These are phyloP conservation scores for Amblyornis subalaris DNA, from an alignment of 2,113 vertebrate genomes.

Conservation along the genomic window DNA sequence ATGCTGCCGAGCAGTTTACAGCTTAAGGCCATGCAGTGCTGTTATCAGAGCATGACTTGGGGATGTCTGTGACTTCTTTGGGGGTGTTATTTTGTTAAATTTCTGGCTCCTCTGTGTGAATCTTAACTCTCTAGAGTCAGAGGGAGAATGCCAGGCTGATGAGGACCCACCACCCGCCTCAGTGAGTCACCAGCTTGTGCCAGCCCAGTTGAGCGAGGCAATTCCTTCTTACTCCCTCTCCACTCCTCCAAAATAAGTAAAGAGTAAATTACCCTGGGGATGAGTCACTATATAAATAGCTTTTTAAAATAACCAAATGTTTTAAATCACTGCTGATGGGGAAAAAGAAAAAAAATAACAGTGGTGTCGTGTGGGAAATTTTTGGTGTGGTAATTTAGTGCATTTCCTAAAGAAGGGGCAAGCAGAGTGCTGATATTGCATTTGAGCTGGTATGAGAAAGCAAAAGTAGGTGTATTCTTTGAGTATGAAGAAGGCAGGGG, in stretches of 20 bases:
- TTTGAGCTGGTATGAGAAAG: background rate
- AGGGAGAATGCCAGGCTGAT: background rate
- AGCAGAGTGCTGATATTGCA: background rate
- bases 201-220: background rate
- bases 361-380: background rate
- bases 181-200: background rate
- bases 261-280: background rate
- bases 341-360: background rate
- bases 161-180: background rate
- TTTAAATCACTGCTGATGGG: background rate
- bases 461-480: background rate
- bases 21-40: background rate
- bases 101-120: rapidly evolving
- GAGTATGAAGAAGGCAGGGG: background rate
- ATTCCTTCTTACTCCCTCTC: background rate
- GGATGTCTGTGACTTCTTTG: background rate
- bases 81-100: background rate
- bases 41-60: background rate
- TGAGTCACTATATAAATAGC: background rate
- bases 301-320: background rate
- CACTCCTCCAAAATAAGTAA: background rate
- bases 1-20: background rate
- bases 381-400: background rate
- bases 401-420: background rate
- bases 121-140: background rate